Percentiles rank a stretch among this genome's conserved stretches.
phyloP scores from a whole-genome alignment of 2,797 vertebrate genomes.

The Macrochelys suwanniensis region DNA sequence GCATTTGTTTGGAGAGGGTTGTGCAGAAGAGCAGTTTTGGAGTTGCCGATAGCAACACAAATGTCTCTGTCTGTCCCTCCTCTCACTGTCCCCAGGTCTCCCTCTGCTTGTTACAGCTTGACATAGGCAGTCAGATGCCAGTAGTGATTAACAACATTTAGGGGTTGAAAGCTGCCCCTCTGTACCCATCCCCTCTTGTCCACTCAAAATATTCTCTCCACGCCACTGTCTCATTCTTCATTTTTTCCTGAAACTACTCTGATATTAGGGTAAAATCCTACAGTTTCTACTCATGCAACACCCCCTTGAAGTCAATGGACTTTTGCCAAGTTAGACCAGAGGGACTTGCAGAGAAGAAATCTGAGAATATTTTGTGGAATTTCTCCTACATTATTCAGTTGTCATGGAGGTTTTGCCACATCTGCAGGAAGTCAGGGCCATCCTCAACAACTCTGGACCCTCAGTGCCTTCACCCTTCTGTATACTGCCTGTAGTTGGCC shows the following conservation, averaged over 20 bases:
- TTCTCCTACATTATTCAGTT: slow-evolving; percentile 4
- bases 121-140: not conserved
- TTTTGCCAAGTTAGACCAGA: not conserved
- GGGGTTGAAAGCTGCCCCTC: not conserved
- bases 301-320: not conserved
- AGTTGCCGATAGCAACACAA: not conserved
- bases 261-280: not conserved
- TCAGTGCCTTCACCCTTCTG: not conserved
- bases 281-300: not conserved
- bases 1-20: not conserved
- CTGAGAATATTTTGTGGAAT: slow-evolving; percentile 2
- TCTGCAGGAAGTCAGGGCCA: not conserved
- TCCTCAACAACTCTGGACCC: not conserved
- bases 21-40: not conserved
- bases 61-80: not conserved
- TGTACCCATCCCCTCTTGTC: not conserved
- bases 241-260: not conserved
- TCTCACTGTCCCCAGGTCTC: not conserved
- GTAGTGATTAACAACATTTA: not conserved
- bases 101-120: not conserved
- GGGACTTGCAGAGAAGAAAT: not conserved
- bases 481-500: not conserved
- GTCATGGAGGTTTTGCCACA: not conserved
- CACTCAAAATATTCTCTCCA: not conserved
- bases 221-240: not conserved